Percentiles rank a stretch among this genome's conserved stretches.
Evolutionary conservation across 2,113 vertebrate genomes (phyloP).

Genomic region (Phodopus roborovskii): DNA sequence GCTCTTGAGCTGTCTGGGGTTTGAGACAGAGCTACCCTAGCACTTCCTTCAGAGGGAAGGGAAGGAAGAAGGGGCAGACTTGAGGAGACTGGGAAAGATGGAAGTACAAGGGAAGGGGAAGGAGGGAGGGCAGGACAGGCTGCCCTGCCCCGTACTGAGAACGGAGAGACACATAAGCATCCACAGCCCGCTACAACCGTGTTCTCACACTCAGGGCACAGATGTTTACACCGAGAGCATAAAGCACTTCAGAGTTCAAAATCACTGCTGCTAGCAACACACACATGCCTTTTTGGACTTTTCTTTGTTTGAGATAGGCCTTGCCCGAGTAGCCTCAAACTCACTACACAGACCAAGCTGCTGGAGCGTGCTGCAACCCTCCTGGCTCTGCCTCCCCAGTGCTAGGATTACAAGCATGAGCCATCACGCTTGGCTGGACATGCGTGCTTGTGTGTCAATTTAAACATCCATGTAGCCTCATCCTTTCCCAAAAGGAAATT

Average conservation of each 20-base stretch:
- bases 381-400: not conserved
- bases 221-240: not conserved
- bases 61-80: constrained; percentile 65
- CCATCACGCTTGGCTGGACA: not conserved
- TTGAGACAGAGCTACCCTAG: constrained; percentile 63
- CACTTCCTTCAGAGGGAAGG: constrained; percentile 65
- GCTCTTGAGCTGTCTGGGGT: constrained; percentile 50
- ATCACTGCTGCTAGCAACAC: not conserved
- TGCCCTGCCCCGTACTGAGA: not conserved
- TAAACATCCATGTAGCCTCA: not conserved
- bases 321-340: not conserved
- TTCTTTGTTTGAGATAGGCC: not conserved
- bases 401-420: not conserved
- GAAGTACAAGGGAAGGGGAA: constrained; percentile 62
- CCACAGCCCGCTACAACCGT: not conserved
- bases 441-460: not conserved
- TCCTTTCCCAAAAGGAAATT: constrained; percentile 41
- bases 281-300: not conserved
- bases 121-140: constrained; percentile 55
- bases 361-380: not conserved
- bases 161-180: constrained; percentile 44
- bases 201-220: not conserved
- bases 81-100: constrained; percentile 62
- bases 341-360: not conserved
- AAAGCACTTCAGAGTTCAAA: not conserved